Base-by-base conservation (phyloP, 2,888 invertebrate genomes). In the Eupithecia tripunctaria region DNA sequence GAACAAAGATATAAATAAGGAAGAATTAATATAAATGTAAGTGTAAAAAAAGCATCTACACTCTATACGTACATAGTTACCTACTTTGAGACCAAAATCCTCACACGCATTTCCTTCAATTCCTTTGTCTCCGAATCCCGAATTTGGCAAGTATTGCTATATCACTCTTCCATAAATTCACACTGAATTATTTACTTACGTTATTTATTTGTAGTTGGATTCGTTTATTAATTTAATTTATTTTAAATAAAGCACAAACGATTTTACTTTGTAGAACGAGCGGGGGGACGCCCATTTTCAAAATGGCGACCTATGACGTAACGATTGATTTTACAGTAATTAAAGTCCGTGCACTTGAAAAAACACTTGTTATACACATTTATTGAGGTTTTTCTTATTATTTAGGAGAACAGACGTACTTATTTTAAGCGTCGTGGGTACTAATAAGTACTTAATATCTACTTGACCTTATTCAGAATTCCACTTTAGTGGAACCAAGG, bases 261-360 rank as follows among this genome's bases (percentile, higher is more conserved):
- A 75, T 75, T 71, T 75, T 71, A 27, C 21, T 73, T n/a, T 72
- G 74, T 71, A 51, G 27, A 68, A 70, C 68, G 78, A 76, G 83
- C 81, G 81, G 78, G 83, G 84, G 77, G 86, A 87, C 87, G 89
- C 87, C 85, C 86, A 85, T 89, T 91, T 91, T 82, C 91, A 92
- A 92, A 88, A 92, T 92, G 92, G 92, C 92, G 86, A 73, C 76
- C 76, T 68, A 62, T 79, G 78, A 78, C 77, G 79, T 77, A 78
- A 80, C 71, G 10, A 72, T 75, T 43, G 67, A 78, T 77, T 72
- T 73, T 74, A 71, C 72, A 75, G 18, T 51, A 62, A 62, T 47
- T 68, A 68, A 38, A 64, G 27, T 18, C 36, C 41, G 63, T 51
- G n/a, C 47, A 71, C 41, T 67, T 65, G 15, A 67, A 68, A 73